These are phyloP conservation scores for Tenthredo distinguenda DNA, from an alignment of 2,888 invertebrate genomes.

Conservation along the genomic window DNA sequence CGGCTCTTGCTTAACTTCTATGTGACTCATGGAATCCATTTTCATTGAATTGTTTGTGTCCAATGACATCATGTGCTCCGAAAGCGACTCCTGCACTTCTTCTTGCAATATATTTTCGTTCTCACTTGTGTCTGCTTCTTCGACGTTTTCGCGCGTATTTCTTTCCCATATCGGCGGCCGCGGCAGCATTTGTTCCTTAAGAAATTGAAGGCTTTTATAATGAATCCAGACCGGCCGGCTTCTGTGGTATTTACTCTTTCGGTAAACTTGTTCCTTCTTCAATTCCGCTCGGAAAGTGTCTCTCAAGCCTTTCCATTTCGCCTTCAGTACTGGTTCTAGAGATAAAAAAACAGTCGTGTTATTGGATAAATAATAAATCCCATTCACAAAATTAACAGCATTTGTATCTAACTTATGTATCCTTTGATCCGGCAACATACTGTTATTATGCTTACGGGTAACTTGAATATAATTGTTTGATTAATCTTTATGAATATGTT, in stretches of 20 bases:
- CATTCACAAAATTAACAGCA: background rate
- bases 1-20: conserved; percentile 70
- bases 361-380: background rate
- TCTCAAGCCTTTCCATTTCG: conserved; percentile 76
- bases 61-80: conserved; percentile 58
- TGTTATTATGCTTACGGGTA: background rate
- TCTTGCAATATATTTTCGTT: conserved; percentile 55
- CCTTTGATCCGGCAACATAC: too few relatives aligned
- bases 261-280: conserved; percentile 73
- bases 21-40: conserved; percentile 61
- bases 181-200: conserved; percentile 76
- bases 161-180: conserved; percentile 75
- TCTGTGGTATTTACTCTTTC: conserved; percentile 70
- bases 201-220: conserved; percentile 75
- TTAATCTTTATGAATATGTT: background rate
- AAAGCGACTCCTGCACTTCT: conserved; percentile 42
- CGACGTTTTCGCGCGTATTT: conserved; percentile 58
- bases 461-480: too few relatives aligned
- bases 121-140: conserved; percentile 59
- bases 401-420: background rate
- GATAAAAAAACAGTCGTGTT: conserved; percentile 39
- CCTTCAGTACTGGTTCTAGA: conserved; percentile 71
- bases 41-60: conserved; percentile 59
- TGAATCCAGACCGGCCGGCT: conserved; percentile 75
- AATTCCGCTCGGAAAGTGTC: conserved; percentile 76